Conservation (phyloP, 2,797 vertebrate genomes). For the Cetoscarus ocellatus region DNA sequence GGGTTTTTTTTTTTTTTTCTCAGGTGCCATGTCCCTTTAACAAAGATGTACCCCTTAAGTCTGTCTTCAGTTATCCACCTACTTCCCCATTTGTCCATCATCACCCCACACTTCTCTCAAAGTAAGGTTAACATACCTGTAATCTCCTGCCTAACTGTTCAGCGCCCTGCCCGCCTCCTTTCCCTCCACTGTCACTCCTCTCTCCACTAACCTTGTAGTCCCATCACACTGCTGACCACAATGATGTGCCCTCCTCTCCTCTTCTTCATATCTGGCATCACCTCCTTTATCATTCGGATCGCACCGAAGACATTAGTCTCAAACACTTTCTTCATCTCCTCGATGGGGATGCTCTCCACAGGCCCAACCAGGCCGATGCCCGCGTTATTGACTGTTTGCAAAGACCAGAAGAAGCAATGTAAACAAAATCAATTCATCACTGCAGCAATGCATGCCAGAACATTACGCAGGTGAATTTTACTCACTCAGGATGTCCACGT, state of each 20-base stretch:
- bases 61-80: conserved; percentile 8
- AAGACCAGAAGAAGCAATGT: background rate
- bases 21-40: background rate
- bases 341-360: conserved; percentile 85
- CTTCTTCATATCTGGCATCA: conserved; percentile 89
- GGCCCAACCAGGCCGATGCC: conserved; percentile 88
- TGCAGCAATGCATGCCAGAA: background rate
- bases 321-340: conserved; percentile 86
- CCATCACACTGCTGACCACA: conserved; percentile 88
- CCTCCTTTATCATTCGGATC: conserved; percentile 87
- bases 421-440: background rate
- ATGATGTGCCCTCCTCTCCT: conserved; percentile 82
- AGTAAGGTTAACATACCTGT: conserved; percentile 10
- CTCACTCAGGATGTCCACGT: conserved; percentile 83
- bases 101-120: background rate
- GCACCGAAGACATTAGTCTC: conserved; percentile 89
- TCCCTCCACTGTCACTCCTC: background rate
- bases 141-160: conserved; percentile 1
- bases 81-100: conserved; percentile 17
- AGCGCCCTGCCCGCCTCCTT: background rate
- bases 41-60: conserved; percentile 6
- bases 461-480: background rate
- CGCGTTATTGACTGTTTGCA: conserved; percentile 86
- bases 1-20: background rate
- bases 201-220: conserved; percentile 80